phyloP scores from a whole-genome alignment of 2,888 invertebrate genomes.

The Mythimna pallens region DNA sequence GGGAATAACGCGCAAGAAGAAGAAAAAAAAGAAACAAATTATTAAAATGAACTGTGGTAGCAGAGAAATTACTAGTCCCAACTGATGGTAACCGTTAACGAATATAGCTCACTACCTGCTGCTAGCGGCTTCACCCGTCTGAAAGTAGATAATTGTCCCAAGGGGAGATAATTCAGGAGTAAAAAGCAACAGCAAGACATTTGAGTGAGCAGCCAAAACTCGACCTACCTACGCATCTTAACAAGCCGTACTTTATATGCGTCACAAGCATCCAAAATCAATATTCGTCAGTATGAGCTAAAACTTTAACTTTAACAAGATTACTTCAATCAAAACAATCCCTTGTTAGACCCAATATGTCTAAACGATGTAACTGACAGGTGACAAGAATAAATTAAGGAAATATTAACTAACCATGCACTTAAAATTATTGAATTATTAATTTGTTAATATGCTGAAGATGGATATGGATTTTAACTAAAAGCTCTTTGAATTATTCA shows the following conservation, averaged over 20 bases:
- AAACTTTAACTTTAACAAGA: slow-evolving; percentile 48
- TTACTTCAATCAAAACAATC: slow-evolving; percentile 46
- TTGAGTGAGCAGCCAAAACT: neutral
- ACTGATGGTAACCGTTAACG: too few relatives aligned
- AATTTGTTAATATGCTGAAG: slow-evolving; percentile 1
- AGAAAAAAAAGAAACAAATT: too few relatives aligned
- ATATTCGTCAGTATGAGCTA: slow-evolving; percentile 41
- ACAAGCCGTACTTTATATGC: slow-evolving; percentile 24
- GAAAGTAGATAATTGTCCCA: too few relatives aligned
- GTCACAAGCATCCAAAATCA: slow-evolving; percentile 40
- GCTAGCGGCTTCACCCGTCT: too few relatives aligned
- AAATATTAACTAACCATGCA: slow-evolving; percentile 1
- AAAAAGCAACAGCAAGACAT: too few relatives aligned
- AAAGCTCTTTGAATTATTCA: slow-evolving; percentile 15
- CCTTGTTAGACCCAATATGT: slow-evolving; percentile 43
- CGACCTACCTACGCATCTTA: neutral
- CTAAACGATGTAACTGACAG: slow-evolving; percentile 19
- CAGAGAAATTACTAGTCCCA: too few relatives aligned
- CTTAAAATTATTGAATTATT: slow-evolving; percentile 36
- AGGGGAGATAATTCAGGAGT: too few relatives aligned
- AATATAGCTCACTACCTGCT: too few relatives aligned
- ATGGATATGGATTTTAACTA: neutral
- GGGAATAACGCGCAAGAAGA: too few relatives aligned
- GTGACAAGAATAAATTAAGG: slow-evolving; percentile 47
- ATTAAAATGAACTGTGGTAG: too few relatives aligned